Evolutionary conservation across 1,140 invertebrate species (phyloP).

Genomic region (Arctopsyche grandis): DNA sequence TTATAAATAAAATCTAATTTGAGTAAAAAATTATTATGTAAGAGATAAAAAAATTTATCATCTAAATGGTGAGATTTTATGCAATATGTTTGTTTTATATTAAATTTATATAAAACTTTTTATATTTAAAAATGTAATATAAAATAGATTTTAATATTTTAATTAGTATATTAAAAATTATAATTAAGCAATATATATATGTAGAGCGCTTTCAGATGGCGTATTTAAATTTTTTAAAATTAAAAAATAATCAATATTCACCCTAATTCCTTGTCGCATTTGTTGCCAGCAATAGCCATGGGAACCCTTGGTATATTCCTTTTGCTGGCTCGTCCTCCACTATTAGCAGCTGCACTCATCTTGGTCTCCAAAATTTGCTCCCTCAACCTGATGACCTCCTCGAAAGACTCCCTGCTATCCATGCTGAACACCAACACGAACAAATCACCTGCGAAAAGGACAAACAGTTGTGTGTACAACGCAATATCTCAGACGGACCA

Average conservation of each 20-base stretch:
- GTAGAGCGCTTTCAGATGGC: too few species aligned
- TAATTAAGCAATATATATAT: too few species aligned
- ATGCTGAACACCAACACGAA: conserved; percentile 88
- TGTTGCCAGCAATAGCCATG: conserved; percentile 86
- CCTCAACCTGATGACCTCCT: conserved; percentile 81
- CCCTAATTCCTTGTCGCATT: conserved; percentile 81
- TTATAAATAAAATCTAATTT: too few species aligned
- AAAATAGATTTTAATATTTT: too few species aligned
- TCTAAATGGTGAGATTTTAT: too few species aligned
- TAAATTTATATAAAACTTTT: too few species aligned
- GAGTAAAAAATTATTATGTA: too few species aligned
- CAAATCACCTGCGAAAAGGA: conserved; percentile 75
- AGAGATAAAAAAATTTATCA: too few species aligned
- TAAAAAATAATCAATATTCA: conserved; percentile 56
- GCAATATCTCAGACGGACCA: neutral
- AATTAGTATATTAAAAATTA: too few species aligned
- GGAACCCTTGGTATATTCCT: conserved; percentile 75
- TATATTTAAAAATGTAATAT: too few species aligned
- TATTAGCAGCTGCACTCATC: conserved; percentile 70
- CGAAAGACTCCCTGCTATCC: conserved; percentile 86
- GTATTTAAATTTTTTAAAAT: too few species aligned
- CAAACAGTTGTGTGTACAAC: neutral
- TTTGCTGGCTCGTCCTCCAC: conserved; percentile 69
- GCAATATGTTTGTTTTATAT: too few species aligned
- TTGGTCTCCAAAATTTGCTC: conserved; percentile 87